Base-by-base conservation (phyloP, 2,888 invertebrate genomes). In the Zaprionus lineosus region DNA sequence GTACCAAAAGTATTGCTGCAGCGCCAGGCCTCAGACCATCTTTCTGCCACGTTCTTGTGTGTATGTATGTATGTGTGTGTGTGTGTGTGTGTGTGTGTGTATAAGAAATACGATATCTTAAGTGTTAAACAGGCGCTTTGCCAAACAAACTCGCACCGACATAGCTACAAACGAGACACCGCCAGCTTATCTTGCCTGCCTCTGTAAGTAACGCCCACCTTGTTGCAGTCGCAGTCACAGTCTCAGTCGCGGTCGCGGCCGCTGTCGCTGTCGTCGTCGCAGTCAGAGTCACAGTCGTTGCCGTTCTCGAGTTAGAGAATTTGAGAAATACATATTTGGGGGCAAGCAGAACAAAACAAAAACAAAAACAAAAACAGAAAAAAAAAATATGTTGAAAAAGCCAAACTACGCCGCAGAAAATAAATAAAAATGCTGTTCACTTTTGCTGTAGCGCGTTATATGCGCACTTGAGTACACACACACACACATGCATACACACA, bases 121-220 rank as follows among this genome's bases (percentile, higher is more conserved):
- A 79, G 78, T 79, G 78, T 79, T 79, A 79, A 79, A 74, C 83
- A 84, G 85, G 78, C 78, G 78, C 85, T 79, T 79, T 84, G 82
- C 84, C 82, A 74, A 78, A 78, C 78, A 84, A 84, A 78, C 78
- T 67, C 56, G 68, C 52, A 56, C 48, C 36, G 41, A 57, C 61
- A 50, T 15, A 48, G 33, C 50, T 77, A 66, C 74, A 84, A 77
- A 70, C 67, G 78, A 67, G 62, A 44, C 55, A 60, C 36, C 61
- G 55, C 52, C 64, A 56, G 63, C 67, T 67, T 75, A 74, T 74
- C 74, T 60, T 31, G 50, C 52, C 21, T 40, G 58, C 56, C 33
- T 3, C 56, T 4, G 19, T 36, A 24, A n/a, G 74, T 44, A 77
- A 77, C 77, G 74, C 74, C 77, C 70, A 61, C 8, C 61, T 62